Evolutionary conservation across 2,888 invertebrate genomes (phyloP).

Genomic region (Papilio demoleus): DNA sequence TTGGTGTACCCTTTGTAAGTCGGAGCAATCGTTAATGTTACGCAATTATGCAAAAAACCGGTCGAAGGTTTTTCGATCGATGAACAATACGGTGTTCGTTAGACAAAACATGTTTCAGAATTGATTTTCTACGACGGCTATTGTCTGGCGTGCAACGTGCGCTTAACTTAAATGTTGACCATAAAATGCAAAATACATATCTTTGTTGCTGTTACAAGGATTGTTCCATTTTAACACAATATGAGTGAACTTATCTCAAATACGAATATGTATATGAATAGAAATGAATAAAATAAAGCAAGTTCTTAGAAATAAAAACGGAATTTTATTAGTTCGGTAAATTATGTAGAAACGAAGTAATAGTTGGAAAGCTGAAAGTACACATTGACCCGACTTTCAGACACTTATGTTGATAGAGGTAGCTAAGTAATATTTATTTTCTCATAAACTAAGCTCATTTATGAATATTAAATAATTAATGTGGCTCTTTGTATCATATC

Average conservation of each 20-base stretch:
- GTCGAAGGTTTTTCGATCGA: slow-evolving; percentile 51
- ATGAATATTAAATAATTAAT: no score
- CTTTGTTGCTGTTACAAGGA: slow-evolving; percentile 37
- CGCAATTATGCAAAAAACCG: slow-evolving; percentile 81
- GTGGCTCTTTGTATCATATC: no score
- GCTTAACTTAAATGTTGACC: slow-evolving; percentile 48
- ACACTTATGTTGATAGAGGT: neutral
- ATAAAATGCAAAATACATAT: slow-evolving; percentile 54
- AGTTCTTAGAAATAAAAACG: neutral
- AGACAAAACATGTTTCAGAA: slow-evolving; percentile 48
- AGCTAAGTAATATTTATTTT: neutral
- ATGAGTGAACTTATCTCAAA: slow-evolving; percentile 16
- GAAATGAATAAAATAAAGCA: slow-evolving; percentile 19
- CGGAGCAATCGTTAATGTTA: slow-evolving; percentile 69
- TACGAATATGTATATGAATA: slow-evolving; percentile 27
- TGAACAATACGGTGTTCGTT: slow-evolving; percentile 58
- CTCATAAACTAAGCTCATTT: neutral
- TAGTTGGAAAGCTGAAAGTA: slow-evolving; percentile 28
- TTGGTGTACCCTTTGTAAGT: slow-evolving; percentile 57
- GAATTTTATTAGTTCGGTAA: neutral
- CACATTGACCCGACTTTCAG: neutral
- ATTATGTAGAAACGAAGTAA: slow-evolving; percentile 39
- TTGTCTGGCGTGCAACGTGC: slow-evolving; percentile 59
- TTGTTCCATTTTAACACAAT: slow-evolving; percentile 33
- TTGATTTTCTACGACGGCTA: slow-evolving; percentile 55